Base-by-base conservation (phyloP, 2,113 vertebrate genomes). In the Galbula dea region DNA sequence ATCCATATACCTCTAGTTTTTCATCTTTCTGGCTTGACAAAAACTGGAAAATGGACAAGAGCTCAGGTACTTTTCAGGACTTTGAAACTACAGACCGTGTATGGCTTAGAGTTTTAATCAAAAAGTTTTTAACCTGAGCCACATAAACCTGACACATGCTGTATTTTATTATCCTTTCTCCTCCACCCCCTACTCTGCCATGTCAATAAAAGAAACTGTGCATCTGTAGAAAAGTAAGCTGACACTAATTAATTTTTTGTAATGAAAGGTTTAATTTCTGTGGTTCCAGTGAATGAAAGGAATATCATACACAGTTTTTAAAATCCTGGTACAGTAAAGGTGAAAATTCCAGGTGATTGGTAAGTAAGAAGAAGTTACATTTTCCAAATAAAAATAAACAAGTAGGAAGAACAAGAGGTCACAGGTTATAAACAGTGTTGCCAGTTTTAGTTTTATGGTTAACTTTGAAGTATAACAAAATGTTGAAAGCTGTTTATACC, bases 391-490 rank as follows among this genome's bases (percentile, higher is more conserved):
- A 93, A 96, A 92, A 74, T 67, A 90, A 92, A 92, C 55, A 73
- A 93, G 46, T 54, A 88, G 59, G 83, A 91, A 93, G 89, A 91
- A 95, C 68, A 96, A 91, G 84, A 87, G 74, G 43, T 91, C 48
- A 2, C 74, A 95, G 66, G 79, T 90, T 94, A 95, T 92, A 97
- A 96, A 92, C 72, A 85, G 81, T 49, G 69, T 55, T 95, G 73
- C 90, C 72, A 95, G 68, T 93, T 94, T 88, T 51, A 79, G 54
- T 94, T 95, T 95, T 91, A 93, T 77, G 41, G 84, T 86, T 88
- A 97, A 91, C 91, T 95, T 92, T 95, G 93, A 95, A 94, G 94
- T 88, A 96, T 59, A 94, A 92, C 23, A 88, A 93, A 90, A 92
- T 21, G 41, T 43, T 94, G 69, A 77, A 81, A 93, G 45, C 63